Evolutionary conservation across 2,888 invertebrate species (phyloP).

Genomic region (Trissolcus japonicus): DNA sequence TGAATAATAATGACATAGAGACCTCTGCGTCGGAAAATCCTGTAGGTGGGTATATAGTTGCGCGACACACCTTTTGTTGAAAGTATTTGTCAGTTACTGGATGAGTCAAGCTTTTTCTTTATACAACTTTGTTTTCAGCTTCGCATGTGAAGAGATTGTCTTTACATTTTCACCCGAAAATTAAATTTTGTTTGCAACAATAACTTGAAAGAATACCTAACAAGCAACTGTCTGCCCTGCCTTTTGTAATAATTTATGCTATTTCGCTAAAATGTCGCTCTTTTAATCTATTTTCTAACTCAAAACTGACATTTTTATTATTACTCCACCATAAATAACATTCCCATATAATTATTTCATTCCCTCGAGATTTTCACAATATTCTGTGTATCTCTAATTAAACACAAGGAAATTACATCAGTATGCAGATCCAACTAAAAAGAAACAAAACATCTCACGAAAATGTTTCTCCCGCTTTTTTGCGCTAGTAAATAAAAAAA

Average conservation of each 20-base stretch:
- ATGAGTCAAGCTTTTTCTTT: constrained; percentile 44
- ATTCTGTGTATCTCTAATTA: too few species aligned
- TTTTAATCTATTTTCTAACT: background rate
- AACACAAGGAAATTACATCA: too few species aligned
- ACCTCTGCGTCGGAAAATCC: background rate
- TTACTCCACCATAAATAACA: too few species aligned
- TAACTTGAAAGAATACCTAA: constrained; percentile 51
- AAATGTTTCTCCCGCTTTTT: too few species aligned
- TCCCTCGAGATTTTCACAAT: too few species aligned
- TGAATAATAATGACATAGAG: constrained; percentile 30
- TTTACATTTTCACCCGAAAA: constrained; percentile 39
- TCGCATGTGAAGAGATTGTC: constrained; percentile 29
- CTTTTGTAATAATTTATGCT: too few species aligned
- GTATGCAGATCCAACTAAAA: too few species aligned
- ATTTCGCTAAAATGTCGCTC: too few species aligned
- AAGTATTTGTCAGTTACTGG: constrained; percentile 18
- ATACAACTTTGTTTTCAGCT: constrained; percentile 42
- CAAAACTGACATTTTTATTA: too few species aligned
- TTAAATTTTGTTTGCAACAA: constrained; percentile 47
- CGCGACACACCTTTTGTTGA: constrained; percentile 22
- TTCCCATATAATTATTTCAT: too few species aligned
- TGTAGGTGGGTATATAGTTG: constrained; percentile 19
- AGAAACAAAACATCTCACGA: too few species aligned
- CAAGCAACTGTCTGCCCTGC: constrained; percentile 10
- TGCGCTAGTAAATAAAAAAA: too few species aligned